Percentiles rank a stretch among this genome's conserved stretches.
These are phyloP conservation scores for Zaprionus lachaisei DNA, from an alignment of 1,140 invertebrate genomes.

Conservation along the genomic window DNA sequence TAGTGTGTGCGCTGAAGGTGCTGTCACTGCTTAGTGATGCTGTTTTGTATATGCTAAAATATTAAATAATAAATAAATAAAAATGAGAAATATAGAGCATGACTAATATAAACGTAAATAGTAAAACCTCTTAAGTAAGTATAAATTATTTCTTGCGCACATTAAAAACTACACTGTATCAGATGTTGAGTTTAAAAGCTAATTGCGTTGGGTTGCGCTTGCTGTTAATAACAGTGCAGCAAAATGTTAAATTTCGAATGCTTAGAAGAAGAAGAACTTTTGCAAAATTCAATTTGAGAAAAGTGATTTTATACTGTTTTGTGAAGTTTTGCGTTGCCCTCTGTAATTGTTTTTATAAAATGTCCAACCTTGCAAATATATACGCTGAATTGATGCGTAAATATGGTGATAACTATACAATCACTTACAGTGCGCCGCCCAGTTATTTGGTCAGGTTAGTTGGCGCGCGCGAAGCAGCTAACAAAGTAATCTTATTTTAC, in stretches of 20 bases:
- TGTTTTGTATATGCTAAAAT: neutral
- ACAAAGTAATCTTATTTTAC: conserved; percentile 69
- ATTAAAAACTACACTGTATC: neutral
- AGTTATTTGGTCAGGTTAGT: conserved; percentile 59
- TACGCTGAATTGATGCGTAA: conserved; percentile 66
- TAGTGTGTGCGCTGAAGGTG: neutral
- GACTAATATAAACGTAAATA: neutral
- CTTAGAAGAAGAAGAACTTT: conserved; percentile 21
- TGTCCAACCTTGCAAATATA: conserved; percentile 69
- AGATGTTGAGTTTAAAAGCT: neutral
- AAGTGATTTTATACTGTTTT: conserved; percentile 15
- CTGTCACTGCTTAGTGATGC: neutral
- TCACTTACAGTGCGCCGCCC: conserved; percentile 63
- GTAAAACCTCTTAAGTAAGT: neutral
- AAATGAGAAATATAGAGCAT: neutral
- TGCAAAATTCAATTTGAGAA: conserved; percentile 4
- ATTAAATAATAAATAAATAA: neutral
- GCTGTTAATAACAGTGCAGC: conserved; percentile 28
- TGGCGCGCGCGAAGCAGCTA: conserved; percentile 50
- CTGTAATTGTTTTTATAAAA: conserved; percentile 25
- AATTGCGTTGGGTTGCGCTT: neutral
- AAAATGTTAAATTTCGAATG: conserved; percentile 28
- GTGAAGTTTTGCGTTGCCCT: neutral
- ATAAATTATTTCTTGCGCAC: neutral
- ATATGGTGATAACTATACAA: conserved; percentile 68